phyloP scores from a whole-genome alignment of 1,140 invertebrate species.

The Mylabris phalerata region DNA sequence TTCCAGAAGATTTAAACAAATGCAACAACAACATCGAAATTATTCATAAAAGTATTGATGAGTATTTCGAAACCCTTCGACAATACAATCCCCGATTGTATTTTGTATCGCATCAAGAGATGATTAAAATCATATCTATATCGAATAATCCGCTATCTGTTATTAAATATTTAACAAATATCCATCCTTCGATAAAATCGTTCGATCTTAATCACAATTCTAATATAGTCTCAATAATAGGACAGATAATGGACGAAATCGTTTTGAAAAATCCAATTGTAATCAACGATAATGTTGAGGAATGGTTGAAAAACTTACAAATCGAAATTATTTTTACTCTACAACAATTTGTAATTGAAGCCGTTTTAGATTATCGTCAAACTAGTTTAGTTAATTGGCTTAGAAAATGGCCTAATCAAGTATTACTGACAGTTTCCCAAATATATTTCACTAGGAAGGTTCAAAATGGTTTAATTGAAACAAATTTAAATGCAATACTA shows the following conservation, averaged over 20 bases:
- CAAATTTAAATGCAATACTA: constrained; percentile 49
- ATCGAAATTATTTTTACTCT: constrained; percentile 69
- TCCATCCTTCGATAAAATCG: too few species aligned
- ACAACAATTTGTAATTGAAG: constrained; percentile 59
- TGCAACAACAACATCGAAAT: constrained; percentile 67
- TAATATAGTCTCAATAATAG: too few species aligned
- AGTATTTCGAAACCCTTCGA: constrained; percentile 84
- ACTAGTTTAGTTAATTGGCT: constrained; percentile 57
- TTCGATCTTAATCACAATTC: too few species aligned
- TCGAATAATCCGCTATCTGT: constrained; percentile 51
- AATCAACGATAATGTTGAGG: constrained; percentile 59
- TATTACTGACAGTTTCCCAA: constrained; percentile 73
- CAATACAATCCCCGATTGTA: constrained; percentile 86
- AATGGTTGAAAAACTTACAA: constrained; percentile 81
- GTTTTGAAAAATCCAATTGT: too few species aligned
- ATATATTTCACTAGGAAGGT: constrained; percentile 79
- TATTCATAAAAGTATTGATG: constrained; percentile 78
- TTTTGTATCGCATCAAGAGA: constrained; percentile 89
- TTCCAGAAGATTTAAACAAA: constrained; percentile 62
- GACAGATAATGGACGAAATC: too few species aligned
- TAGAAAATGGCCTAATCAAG: constrained; percentile 78
- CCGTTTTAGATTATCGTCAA: constrained; percentile 61
- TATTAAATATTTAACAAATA: too few species aligned
- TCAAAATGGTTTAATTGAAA: constrained; percentile 51
- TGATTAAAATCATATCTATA: constrained; percentile 86